phyloP scores from a whole-genome alignment of 2,888 invertebrate species.

The Malachius bipustulatus region DNA sequence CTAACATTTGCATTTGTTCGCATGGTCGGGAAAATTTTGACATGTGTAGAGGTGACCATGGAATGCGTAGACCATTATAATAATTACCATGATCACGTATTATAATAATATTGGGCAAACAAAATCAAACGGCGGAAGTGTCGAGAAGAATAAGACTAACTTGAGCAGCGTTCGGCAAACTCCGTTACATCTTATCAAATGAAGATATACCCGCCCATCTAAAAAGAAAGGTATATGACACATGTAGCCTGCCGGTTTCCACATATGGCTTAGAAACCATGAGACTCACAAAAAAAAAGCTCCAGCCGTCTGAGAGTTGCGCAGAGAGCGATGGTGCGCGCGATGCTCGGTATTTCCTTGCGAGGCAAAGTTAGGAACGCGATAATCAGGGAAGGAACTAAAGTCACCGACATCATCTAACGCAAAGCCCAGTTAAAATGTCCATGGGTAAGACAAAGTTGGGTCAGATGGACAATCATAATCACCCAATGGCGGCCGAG shows the following conservation, averaged over 20 bases:
- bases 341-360: slow-evolving; percentile 1
- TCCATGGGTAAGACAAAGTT: slow-evolving; percentile 6
- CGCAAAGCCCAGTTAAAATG: too few relatives aligned
- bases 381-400: slow-evolving; percentile 1
- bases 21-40: too few relatives aligned
- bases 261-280: slow-evolving; percentile 6
- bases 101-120: slow-evolving; percentile 7
- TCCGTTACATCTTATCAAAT: slow-evolving; percentile 9
- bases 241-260: background rate
- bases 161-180: slow-evolving; percentile 8
- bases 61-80: too few relatives aligned
- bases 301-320: too few relatives aligned
- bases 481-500: too few relatives aligned
- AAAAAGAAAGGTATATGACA: slow-evolving; percentile 5
- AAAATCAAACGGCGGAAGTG: slow-evolving; percentile 7
- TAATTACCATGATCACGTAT: too few relatives aligned
- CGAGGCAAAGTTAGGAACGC: background rate
- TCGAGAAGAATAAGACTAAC: slow-evolving; percentile 5
- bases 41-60: too few relatives aligned
- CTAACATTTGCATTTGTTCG: too few relatives aligned
- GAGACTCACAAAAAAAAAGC: slow-evolving; percentile 7
- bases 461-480: too few relatives aligned
- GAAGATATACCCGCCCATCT: slow-evolving; percentile 9
- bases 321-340: background rate
- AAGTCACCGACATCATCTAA: too few relatives aligned